Evolutionary conservation across 2,888 invertebrate species (phyloP).

Genomic region (Cremastobaeus sp.): DNA sequence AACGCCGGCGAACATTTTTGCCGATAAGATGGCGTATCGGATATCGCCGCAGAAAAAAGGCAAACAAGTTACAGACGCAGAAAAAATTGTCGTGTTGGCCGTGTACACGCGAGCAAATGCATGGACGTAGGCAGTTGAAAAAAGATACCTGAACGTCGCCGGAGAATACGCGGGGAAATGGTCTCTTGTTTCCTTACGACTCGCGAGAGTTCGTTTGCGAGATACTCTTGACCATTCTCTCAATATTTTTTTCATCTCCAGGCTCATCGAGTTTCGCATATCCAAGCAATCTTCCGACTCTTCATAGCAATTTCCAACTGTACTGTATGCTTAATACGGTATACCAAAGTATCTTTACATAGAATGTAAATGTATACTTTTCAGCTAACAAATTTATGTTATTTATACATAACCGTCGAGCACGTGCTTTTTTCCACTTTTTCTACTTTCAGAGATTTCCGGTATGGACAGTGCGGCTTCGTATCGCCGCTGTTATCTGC

Average conservation of each 20-base stretch:
- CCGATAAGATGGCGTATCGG: slow-evolving; percentile 22
- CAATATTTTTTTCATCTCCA: slow-evolving; percentile 49
- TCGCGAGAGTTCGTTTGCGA: slow-evolving; percentile 52
- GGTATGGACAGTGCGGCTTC: no score
- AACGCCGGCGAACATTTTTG: slow-evolving; percentile 17
- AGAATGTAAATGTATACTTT: slow-evolving; percentile 40
- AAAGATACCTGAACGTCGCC: slow-evolving; percentile 36
- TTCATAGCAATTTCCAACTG: slow-evolving; percentile 47
- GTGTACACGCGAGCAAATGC: slow-evolving; percentile 14
- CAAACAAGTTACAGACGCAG: background rate
- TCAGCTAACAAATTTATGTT: slow-evolving; percentile 39
- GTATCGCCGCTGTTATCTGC: no score
- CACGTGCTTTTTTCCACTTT: slow-evolving; percentile 21
- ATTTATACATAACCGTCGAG: slow-evolving; percentile 23
- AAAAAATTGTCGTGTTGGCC: slow-evolving; percentile 24
- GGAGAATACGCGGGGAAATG: slow-evolving; percentile 64
- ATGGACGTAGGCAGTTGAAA: slow-evolving; percentile 28
- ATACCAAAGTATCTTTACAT: slow-evolving; percentile 36
- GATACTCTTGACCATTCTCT: slow-evolving; percentile 48
- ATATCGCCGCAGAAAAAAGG: background rate
- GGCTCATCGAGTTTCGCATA: slow-evolving; percentile 54
- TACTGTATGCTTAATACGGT: slow-evolving; percentile 48
- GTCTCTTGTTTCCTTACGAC: slow-evolving; percentile 58
- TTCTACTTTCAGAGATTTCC: slow-evolving; percentile 2
- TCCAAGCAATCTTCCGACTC: slow-evolving; percentile 55